Percentiles rank a stretch among this genome's conserved stretches.
These are phyloP conservation scores for Drosophila hamatofila DNA, from an alignment of 2,888 invertebrate genomes.

Conservation along the genomic window DNA sequence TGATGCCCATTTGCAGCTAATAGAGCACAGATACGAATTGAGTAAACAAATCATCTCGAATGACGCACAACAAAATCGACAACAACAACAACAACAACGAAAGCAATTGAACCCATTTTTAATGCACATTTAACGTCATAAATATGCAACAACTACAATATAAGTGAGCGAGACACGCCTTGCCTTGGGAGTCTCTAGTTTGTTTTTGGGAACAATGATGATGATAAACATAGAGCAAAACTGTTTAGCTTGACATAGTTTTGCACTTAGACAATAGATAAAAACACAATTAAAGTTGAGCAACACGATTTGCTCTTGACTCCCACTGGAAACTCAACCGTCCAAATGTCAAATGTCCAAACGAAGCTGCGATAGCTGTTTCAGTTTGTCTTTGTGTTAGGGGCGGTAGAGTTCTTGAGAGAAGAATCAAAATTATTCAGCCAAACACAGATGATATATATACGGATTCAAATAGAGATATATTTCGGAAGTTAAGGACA, in stretches of 20 bases:
- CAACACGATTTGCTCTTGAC: constrained; percentile 72
- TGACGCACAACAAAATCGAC: constrained; percentile 7
- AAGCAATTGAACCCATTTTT: constrained; percentile 18
- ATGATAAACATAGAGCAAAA: constrained; percentile 6
- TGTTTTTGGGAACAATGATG: constrained; percentile 20
- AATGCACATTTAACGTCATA: constrained; percentile 39
- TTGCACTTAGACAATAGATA: constrained; percentile 66
- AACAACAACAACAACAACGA: neutral
- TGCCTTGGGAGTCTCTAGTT: constrained; percentile 34
- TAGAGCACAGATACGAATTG: constrained; percentile 7
- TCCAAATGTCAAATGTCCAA: constrained; percentile 65
- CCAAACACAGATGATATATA: neutral
- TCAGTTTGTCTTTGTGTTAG: constrained; percentile 12
- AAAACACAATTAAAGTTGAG: constrained; percentile 68
- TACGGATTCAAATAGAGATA: neutral
- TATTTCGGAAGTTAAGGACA: too few species aligned
- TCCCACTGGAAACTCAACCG: constrained; percentile 24
- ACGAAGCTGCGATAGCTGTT: constrained; percentile 17
- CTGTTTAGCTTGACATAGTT: constrained; percentile 58
- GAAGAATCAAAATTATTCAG: constrained; percentile 28
- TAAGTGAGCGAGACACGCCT: constrained; percentile 11
- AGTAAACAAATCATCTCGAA: constrained; percentile 13
- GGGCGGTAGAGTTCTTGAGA: constrained; percentile 37
- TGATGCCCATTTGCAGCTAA: constrained; percentile 1
- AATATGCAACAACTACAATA: constrained; percentile 43